phyloP scores from a whole-genome alignment of 2,797 vertebrate species.

The Ficedula albicollis region DNA sequence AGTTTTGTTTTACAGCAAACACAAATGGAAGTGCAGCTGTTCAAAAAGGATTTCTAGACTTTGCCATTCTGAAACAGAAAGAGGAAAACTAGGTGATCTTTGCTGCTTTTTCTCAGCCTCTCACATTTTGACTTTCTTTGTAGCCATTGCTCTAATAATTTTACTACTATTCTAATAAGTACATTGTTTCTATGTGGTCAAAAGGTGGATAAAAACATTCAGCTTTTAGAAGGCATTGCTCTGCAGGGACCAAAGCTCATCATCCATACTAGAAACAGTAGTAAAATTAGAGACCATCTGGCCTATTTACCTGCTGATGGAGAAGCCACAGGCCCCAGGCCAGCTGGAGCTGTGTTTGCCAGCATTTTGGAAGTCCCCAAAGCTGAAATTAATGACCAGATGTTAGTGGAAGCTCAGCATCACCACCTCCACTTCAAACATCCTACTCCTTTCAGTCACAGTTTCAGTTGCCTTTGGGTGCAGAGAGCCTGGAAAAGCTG shows the following conservation, averaged over 20 bases:
- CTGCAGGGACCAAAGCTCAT: slow-evolving; percentile 44
- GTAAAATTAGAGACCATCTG: slow-evolving; percentile 73
- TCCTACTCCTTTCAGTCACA: not conserved
- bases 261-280: slow-evolving; percentile 60
- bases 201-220: slow-evolving; percentile 49
- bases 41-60: not conserved
- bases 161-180: slow-evolving; percentile 40
- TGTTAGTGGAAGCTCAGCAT: slow-evolving; percentile 42
- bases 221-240: not conserved
- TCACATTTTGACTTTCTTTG: not conserved
- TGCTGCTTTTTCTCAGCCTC: not conserved
- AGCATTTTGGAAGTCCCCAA: slow-evolving; percentile 46
- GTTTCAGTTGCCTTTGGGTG: not conserved
- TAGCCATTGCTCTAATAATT: not conserved
- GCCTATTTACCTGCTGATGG: slow-evolving; percentile 64
- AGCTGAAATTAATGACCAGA: slow-evolving; percentile 68
- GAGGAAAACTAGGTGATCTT: not conserved
- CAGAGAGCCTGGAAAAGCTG: not conserved
- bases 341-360: slow-evolving; percentile 61
- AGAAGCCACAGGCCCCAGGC: slow-evolving; percentile 38
- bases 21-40: slow-evolving; percentile 21
- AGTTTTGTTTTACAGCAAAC: slow-evolving; percentile 35
- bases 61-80: not conserved
- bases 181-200: slow-evolving; percentile 38
- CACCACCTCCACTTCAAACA: not conserved